Conservation (phyloP, 92 coral and sea anemone species). For the Epizoanthus ramosus region DNA sequence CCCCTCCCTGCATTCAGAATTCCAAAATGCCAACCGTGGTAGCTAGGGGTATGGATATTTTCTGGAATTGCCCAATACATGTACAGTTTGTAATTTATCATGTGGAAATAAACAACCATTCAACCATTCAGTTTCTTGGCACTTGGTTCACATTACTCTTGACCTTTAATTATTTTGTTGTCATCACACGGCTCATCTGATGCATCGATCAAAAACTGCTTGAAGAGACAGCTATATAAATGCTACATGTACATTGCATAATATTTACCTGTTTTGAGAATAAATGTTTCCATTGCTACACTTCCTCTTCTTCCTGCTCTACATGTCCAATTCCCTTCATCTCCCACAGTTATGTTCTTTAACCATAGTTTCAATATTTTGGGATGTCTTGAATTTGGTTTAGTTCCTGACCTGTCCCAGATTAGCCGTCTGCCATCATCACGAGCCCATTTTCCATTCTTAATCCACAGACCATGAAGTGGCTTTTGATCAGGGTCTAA, state of each 20-base stretch:
- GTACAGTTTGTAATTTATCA: too few relatives aligned
- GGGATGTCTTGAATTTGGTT: background rate
- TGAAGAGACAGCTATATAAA: too few relatives aligned
- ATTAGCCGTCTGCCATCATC: background rate
- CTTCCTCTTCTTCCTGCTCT: background rate
- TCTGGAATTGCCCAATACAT: too few relatives aligned
- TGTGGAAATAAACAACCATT: too few relatives aligned
- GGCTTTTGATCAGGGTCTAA: background rate
- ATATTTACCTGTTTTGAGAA: constrained; percentile 12
- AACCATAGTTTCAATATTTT: background rate
- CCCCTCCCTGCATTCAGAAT: too few relatives aligned
- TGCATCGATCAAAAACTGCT: too few relatives aligned
- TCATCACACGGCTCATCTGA: too few relatives aligned
- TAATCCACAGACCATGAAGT: background rate
- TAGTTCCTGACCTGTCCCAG: background rate
- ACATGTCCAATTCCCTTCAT: constrained; percentile 15
- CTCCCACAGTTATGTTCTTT: constrained; percentile 3
- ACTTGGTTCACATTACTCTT: too few relatives aligned
- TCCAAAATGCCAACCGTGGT: too few relatives aligned
- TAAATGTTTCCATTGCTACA: background rate
- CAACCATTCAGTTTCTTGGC: too few relatives aligned
- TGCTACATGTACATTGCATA: too few relatives aligned
- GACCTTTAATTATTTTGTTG: background rate
- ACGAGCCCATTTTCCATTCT: background rate
- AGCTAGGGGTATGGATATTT: too few relatives aligned